Percentiles rank a stretch among this genome's conserved stretches.
phyloP scores from a whole-genome alignment of 2,113 vertebrate species.

The Ammospiza nelsoni region DNA sequence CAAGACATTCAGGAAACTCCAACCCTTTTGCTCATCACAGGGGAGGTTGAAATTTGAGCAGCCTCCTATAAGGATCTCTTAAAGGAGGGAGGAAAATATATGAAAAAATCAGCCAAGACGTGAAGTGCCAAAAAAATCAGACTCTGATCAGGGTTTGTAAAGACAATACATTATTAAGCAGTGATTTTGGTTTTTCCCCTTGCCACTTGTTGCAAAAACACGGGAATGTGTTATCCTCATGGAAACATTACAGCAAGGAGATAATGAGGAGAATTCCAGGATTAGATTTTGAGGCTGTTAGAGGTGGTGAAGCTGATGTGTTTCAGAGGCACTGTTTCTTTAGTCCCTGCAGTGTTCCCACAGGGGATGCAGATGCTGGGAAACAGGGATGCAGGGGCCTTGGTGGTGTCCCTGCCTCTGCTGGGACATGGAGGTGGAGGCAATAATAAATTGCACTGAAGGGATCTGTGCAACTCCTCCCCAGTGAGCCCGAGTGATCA shows the following conservation, averaged over 20 bases:
- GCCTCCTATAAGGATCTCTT: not conserved
- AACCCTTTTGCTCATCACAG: not conserved
- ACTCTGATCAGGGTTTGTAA: not conserved
- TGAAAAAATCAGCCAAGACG: not conserved
- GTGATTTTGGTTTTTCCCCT: not conserved
- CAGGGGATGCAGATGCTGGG: not conserved
- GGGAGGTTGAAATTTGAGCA: not conserved
- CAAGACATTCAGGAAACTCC: not conserved
- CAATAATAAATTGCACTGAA: not conserved
- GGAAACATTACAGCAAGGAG: not conserved
- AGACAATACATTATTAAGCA: not conserved
- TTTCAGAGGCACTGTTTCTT: not conserved
- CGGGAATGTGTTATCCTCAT: not conserved
- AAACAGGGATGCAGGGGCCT: fast-evolving
- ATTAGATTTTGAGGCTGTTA: not conserved
- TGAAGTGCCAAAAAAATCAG: not conserved
- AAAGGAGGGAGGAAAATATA: not conserved
- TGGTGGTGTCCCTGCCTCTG: not conserved
- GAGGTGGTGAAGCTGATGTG: not conserved
- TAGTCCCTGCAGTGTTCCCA: not conserved
- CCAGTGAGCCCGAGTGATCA: not conserved
- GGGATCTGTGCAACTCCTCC: not conserved
- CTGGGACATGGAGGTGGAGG: not conserved
- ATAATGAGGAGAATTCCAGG: not conserved
- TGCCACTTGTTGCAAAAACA: not conserved